These are phyloP conservation scores for Pollachius pollachius DNA, from an alignment of 2,113 vertebrate genomes.

Conservation along the genomic window DNA sequence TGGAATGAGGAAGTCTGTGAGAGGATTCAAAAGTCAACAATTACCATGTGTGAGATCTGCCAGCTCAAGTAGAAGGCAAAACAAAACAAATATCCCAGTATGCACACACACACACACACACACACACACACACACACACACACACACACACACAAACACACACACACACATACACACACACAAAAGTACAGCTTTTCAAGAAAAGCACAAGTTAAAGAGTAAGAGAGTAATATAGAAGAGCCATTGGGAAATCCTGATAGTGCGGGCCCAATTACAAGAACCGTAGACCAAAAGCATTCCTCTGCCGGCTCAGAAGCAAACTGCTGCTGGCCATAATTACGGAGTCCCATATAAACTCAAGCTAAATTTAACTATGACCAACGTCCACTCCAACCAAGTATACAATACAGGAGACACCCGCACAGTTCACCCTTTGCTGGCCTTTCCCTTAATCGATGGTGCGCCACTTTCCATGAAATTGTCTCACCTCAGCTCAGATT, in stretches of 20 bases:
- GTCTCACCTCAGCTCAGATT: too few relatives aligned
- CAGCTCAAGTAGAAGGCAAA: neutral
- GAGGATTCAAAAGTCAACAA: slow-evolving; percentile 1
- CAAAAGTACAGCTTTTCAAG: too few relatives aligned
- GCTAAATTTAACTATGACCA: slow-evolving; percentile 40
- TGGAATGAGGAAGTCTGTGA: slow-evolving; percentile 7
- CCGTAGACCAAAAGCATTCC: slow-evolving; percentile 43
- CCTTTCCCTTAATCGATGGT: too few relatives aligned
- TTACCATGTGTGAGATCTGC: neutral
- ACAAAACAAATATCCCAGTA: neutral
- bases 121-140: neutral
- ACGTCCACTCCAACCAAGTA: too few relatives aligned
- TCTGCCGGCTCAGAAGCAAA: slow-evolving; percentile 14
- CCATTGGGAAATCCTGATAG: slow-evolving; percentile 4
- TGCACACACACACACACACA: neutral
- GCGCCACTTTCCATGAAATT: too few relatives aligned
- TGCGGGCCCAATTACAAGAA: slow-evolving; percentile 28
- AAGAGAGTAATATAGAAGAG: too few relatives aligned
- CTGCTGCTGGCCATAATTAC: slow-evolving; percentile 46
- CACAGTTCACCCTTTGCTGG: too few relatives aligned
- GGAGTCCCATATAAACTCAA: slow-evolving; percentile 45
- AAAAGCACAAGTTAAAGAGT: too few relatives aligned
- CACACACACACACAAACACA: neutral
- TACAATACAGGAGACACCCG: too few relatives aligned
- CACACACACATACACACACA: neutral